These are phyloP conservation scores for Oncorhynchus masou DNA, from an alignment of 2,113 vertebrate genomes.

Conservation along the genomic window DNA sequence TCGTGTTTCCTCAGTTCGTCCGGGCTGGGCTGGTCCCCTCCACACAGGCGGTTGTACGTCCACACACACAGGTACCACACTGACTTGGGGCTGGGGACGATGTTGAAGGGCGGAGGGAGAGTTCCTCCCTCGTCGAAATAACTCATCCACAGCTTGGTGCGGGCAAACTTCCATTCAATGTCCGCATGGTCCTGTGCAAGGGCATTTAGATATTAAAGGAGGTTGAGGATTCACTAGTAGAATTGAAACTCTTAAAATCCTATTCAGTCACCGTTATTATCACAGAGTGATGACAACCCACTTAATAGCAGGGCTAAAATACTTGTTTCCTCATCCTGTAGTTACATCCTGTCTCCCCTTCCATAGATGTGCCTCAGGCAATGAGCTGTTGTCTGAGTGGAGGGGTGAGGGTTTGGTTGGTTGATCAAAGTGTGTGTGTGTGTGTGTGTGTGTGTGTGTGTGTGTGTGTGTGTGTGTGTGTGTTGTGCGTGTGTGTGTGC, in stretches of 20 bases:
- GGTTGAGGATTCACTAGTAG: background rate
- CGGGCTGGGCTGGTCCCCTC: slow-evolving; percentile 59
- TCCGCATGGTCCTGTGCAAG: slow-evolving; percentile 81
- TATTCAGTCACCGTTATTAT: background rate
- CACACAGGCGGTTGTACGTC: slow-evolving; percentile 80
- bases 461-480: no score
- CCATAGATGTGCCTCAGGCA: no score
- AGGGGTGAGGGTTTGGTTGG: background rate
- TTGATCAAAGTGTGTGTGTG: background rate
- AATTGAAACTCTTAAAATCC: background rate
- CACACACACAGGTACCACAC: slow-evolving; percentile 85
- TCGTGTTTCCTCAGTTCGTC: slow-evolving; percentile 76
- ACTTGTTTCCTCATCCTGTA: background rate
- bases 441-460: background rate
- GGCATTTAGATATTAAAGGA: background rate
- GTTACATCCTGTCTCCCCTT: no score
- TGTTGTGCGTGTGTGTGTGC: no score
- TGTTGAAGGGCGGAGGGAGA: slow-evolving; percentile 87
- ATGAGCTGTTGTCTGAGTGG: background rate
- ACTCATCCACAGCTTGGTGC: slow-evolving; percentile 91
- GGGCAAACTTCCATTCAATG: slow-evolving; percentile 89
- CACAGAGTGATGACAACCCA: background rate
- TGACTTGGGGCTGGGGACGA: slow-evolving; percentile 85
- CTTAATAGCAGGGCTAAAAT: background rate
- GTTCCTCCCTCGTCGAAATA: slow-evolving; percentile 90